phyloP scores from a whole-genome alignment of 1,140 invertebrate species.

The Bombus vancouverensis region DNA sequence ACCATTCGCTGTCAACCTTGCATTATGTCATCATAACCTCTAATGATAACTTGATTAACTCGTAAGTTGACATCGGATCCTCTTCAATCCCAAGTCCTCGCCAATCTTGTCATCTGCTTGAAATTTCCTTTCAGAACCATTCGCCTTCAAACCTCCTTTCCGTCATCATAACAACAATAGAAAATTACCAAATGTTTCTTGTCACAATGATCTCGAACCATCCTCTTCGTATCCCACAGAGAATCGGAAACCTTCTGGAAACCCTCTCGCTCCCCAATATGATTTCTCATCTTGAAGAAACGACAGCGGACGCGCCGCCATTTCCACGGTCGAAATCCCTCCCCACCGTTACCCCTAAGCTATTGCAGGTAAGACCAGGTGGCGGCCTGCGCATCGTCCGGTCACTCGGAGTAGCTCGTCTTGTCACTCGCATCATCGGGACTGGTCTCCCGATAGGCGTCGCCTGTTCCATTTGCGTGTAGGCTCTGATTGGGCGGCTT shows the following conservation, averaged over 20 bases:
- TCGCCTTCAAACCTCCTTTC: not conserved
- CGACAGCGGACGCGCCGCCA: not conserved
- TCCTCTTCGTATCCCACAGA: not conserved
- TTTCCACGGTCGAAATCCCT: slow-evolving; percentile 8
- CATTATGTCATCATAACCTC: not conserved
- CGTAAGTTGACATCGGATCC: not conserved
- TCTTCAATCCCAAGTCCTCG: not conserved
- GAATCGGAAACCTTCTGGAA: not conserved
- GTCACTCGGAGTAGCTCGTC: slow-evolving; percentile 81
- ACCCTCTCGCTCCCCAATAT: not conserved
- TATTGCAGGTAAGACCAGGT: slow-evolving; percentile 70
- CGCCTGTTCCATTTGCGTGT: slow-evolving; percentile 76
- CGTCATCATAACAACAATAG: not conserved
- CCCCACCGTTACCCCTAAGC: slow-evolving; percentile 13
- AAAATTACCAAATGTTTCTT: not conserved
- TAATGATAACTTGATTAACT: not conserved
- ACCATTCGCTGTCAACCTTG: not conserved
- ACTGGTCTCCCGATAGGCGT: slow-evolving; percentile 78
- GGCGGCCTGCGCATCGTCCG: slow-evolving; percentile 65
- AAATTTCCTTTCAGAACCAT: not conserved
- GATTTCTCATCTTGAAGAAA: not conserved
- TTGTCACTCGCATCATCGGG: slow-evolving; percentile 80
- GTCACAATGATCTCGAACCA: not conserved
- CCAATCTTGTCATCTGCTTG: not conserved
- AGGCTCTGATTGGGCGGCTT: slow-evolving; percentile 83